These are phyloP conservation scores for Xiphophorus hellerii DNA, from an alignment of 2,113 vertebrate genomes.

Conservation along the genomic window DNA sequence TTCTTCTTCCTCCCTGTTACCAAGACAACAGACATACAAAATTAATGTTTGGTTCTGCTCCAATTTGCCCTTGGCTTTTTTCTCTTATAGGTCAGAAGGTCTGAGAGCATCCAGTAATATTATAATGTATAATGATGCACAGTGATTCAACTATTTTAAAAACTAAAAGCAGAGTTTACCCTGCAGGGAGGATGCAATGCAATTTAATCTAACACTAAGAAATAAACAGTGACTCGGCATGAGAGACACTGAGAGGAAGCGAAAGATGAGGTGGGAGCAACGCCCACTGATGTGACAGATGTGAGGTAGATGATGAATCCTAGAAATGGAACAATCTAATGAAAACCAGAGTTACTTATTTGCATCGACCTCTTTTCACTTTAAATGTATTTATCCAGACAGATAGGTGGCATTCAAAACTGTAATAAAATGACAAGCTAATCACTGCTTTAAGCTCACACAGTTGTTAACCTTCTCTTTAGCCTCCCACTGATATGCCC, in stretches of 20 bases:
- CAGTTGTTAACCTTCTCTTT: slow-evolving; percentile 25
- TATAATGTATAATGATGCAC: slow-evolving; percentile 21
- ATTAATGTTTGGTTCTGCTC: slow-evolving; percentile 38
- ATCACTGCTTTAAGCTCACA: slow-evolving; percentile 29
- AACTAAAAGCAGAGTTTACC: slow-evolving; percentile 8
- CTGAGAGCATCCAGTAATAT: slow-evolving; percentile 28
- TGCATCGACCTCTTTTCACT: slow-evolving; percentile 25
- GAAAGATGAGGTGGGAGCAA: slow-evolving; percentile 34
- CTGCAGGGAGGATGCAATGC: background rate
- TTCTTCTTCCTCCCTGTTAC: slow-evolving; percentile 47
- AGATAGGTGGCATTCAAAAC: slow-evolving; percentile 16
- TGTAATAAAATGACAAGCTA: slow-evolving; percentile 28
- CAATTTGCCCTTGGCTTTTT: slow-evolving; percentile 43
- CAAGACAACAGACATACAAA: slow-evolving; percentile 63
- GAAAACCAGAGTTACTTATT: slow-evolving; percentile 19
- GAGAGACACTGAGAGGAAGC: slow-evolving; percentile 37
- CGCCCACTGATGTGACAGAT: slow-evolving; percentile 33
- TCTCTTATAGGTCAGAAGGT: slow-evolving; percentile 48
- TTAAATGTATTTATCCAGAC: slow-evolving; percentile 29
- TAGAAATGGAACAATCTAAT: slow-evolving; percentile 16
- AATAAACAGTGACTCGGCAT: slow-evolving; percentile 15
- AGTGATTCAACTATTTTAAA: slow-evolving; percentile 42
- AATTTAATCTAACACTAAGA: background rate
- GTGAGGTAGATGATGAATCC: slow-evolving; percentile 17
- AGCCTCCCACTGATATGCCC: slow-evolving; percentile 25